A percentile compares a stretch with the other conserved stretches of the same genome.
Evolutionary conservation across 2,797 vertebrate genomes (phyloP).

Genomic region (Sebastiscus tertius): DNA sequence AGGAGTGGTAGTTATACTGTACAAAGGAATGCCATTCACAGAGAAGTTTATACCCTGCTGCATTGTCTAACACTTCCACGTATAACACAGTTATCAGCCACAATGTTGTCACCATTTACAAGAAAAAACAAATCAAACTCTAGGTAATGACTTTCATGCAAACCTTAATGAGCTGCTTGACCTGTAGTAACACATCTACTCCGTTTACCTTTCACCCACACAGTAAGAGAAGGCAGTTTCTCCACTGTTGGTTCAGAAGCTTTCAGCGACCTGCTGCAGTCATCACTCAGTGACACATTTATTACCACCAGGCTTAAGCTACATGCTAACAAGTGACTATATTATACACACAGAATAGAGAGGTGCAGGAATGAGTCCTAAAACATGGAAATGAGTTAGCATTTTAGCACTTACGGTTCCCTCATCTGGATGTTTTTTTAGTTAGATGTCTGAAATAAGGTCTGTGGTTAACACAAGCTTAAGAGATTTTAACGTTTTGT

Average conservation of each 20-base stretch:
- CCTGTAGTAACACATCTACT: constrained; percentile 1
- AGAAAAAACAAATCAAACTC: not conserved
- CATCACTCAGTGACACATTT: constrained; percentile 3
- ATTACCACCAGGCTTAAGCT: not conserved
- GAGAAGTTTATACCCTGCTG: not conserved
- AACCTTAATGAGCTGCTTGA: constrained; percentile 3
- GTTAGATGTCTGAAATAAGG: no score
- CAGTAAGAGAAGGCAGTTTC: not conserved
- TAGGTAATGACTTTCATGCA: not conserved
- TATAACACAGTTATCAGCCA: not conserved
- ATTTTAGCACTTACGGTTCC: no score
- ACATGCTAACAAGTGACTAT: not conserved
- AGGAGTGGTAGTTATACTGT: constrained; percentile 9
- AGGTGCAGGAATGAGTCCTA: no score
- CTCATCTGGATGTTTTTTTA: no score
- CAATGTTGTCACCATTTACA: not conserved
- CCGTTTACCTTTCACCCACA: constrained; percentile 25
- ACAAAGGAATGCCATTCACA: constrained; percentile 16
- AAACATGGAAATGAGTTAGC: no score
- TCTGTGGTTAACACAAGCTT: no score
- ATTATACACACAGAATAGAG: not conserved
- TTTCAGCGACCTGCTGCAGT: not conserved
- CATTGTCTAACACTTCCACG: not conserved
- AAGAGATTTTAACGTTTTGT: no score
- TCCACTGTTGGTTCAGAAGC: constrained; percentile 5